Base-by-base conservation (phyloP, 2,888 invertebrate genomes). In the Cerastis rubricosa region DNA sequence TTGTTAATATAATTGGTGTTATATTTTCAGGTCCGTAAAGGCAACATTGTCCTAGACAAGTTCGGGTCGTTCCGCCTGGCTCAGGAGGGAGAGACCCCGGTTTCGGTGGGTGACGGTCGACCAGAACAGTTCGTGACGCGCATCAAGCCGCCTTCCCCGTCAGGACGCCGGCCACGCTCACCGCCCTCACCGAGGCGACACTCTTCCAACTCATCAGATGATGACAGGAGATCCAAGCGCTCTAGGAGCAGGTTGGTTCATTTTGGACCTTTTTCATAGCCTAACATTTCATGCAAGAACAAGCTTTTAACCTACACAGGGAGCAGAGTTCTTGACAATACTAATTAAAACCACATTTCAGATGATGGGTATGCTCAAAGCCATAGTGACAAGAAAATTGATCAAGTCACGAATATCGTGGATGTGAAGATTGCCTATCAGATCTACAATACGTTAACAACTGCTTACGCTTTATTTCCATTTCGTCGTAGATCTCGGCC, bases 11-110 rank as follows among this genome's bases (percentile, higher is more conserved):
- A 14, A 7, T 1, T 17, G 3, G 3, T 71, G 54, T 40, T 25
- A 1, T 25, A 25, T 40, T 51, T 45, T 43, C 94, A 91, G 97
- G 97, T 90, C 91, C 97, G 93, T 86, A 97, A 97, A 87, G 96
- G 96, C 88, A 96, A 96, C 90, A 97, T 98, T 74, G 98, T 98
- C 29, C 94, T 98, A 84, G 98, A 98, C 93, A 98, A 98, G 93
- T 98, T 98, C 90, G 98, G 98, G 0, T 97, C 98, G 85, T 97
- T 98, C 95, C 97, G 98, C 0, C 93, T 98, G 85, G 97, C 97
- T 61, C 95, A 97, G 75, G 97, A 97, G 69, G 96, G 97, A 68
- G 96, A 97, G 88, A 96, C 96, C 4, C 96, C 96, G 0, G 95
- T 95, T 83, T 94, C 94, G 0, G 95, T 96, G 66, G 96, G 95